Conservation (phyloP, 2,113 vertebrate genomes). For the Gulo gulo region DNA sequence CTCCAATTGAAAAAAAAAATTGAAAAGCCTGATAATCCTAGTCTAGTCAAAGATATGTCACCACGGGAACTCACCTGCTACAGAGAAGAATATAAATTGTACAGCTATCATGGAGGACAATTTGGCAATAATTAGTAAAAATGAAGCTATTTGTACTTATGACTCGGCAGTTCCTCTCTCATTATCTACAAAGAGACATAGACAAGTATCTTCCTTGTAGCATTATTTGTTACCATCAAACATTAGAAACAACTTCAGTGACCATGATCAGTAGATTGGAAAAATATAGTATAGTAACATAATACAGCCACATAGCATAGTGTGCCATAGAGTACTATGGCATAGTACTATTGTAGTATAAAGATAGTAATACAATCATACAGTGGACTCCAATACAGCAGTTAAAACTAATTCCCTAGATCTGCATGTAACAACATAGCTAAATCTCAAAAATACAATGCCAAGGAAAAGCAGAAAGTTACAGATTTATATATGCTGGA, state of each 20-base stretch:
- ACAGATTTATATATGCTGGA: not conserved
- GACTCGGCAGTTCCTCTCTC: not conserved
- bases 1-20: not conserved
- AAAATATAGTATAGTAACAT: not conserved
- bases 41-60: not conserved
- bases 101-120: not conserved
- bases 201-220: not conserved
- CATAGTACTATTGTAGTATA: too few species aligned
- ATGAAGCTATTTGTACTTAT: not conserved
- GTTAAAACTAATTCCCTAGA: not conserved
- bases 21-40: not conserved
- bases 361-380: not conserved
- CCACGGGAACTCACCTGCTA: not conserved
- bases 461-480: not conserved
- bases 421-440: not conserved
- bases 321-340: not conserved
- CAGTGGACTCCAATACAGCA: not conserved
- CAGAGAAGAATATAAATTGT: not conserved
- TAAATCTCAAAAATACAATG: not conserved
- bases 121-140: not conserved
- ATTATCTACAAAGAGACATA: not conserved
- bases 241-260: not conserved
- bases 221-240: not conserved
- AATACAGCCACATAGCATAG: not conserved
- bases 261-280: not conserved